A percentile compares a stretch with the other conserved stretches of the same genome.
Conservation (phyloP, 2,797 vertebrate species). For the Sternotherus odoratus region DNA sequence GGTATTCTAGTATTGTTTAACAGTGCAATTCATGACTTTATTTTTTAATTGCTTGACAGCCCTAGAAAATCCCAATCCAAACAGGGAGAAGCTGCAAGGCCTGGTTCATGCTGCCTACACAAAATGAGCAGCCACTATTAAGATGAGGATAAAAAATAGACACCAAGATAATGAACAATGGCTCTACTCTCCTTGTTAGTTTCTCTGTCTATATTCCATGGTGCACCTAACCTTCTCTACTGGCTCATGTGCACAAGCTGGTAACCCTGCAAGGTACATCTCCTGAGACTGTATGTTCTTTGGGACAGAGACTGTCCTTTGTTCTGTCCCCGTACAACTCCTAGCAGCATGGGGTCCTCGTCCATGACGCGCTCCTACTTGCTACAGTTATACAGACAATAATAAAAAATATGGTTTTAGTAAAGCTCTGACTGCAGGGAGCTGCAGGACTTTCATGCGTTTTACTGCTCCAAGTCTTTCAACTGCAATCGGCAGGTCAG, state of each 20-base stretch:
- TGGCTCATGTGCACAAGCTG: not conserved
- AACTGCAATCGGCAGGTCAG: slow-evolving; percentile 54
- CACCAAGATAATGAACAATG: not conserved
- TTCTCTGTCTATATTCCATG: not conserved
- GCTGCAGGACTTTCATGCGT: slow-evolving; percentile 23
- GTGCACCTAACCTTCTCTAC: not conserved
- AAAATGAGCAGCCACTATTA: not conserved
- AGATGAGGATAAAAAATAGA: not conserved
- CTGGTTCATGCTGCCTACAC: not conserved
- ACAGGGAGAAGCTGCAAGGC: not conserved
- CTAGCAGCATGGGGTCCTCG: not conserved
- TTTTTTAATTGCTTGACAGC: too few relatives aligned
- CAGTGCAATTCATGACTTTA: too few relatives aligned
- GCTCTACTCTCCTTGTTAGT: not conserved
- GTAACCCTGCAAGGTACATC: not conserved
- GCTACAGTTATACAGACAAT: not conserved
- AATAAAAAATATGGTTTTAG: not conserved
- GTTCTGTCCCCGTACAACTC: not conserved
- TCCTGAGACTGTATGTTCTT: not conserved
- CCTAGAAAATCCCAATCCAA: not conserved
- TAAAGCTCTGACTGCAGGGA: not conserved
- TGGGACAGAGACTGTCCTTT: not conserved
- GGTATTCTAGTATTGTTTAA: too few relatives aligned
- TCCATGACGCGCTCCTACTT: not conserved
- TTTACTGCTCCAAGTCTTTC: not conserved